phyloP scores from a whole-genome alignment of 2,113 vertebrate species.

The Speoplatyrhinus poulsoni region DNA sequence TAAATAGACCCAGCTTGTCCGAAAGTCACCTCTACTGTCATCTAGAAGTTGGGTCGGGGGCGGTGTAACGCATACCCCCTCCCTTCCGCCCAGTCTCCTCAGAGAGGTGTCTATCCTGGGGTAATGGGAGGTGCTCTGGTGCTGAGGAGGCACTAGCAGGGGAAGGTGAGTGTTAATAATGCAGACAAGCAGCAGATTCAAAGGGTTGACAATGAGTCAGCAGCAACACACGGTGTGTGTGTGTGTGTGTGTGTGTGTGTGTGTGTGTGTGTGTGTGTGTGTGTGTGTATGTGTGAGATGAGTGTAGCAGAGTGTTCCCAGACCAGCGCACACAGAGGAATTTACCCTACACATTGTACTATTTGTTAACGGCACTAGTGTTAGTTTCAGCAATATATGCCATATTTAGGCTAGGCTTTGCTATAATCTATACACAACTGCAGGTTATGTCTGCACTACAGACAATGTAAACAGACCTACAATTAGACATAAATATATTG shows the following conservation, averaged over 20 bases:
- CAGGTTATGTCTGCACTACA: too few species aligned
- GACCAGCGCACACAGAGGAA: conserved; percentile 10
- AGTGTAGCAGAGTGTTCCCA: conserved; percentile 36
- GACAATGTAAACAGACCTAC: too few species aligned
- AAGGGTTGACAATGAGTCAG: conserved; percentile 76
- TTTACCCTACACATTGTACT: background rate
- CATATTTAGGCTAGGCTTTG: too few species aligned
- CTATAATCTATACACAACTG: too few species aligned
- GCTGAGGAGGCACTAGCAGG: conserved; percentile 68
- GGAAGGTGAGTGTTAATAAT: conserved; percentile 72
- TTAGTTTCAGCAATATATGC: too few species aligned
- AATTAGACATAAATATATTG: background rate
- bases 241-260: background rate
- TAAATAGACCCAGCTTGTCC: background rate
- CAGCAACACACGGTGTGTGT: conserved; percentile 46
- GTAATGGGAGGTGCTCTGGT: conserved; percentile 27
- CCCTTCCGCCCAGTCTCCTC: background rate
- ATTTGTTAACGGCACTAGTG: background rate
- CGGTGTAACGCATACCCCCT: background rate
- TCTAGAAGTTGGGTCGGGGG: background rate
- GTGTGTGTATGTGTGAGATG: too few species aligned
- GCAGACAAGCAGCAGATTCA: conserved; percentile 72
- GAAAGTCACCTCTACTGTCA: background rate
- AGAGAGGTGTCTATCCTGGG: background rate
- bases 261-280: background rate